Evolutionary conservation across 2,797 vertebrate genomes (phyloP), one percentile per base, ranked within the genome.

Genomic region (Syngnathus rostellatus): DNA sequence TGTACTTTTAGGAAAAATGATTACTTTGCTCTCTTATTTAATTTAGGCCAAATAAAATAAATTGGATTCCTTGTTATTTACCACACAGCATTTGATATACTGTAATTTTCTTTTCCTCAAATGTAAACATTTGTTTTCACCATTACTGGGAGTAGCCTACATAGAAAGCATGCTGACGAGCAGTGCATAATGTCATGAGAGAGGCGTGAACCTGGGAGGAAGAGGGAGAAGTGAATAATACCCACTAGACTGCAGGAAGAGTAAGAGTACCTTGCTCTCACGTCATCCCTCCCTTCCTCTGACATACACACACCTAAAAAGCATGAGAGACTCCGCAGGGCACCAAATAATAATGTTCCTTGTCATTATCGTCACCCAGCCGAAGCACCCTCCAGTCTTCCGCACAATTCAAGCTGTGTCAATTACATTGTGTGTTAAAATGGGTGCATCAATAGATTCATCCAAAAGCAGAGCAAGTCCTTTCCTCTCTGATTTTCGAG

Each of bases 371-470:
- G 73, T 85, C 69, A 51, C 76, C 80, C 63, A 72, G 80, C 76
- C 82, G 69, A 82, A 79, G 70, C 43, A 63, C 77, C 72, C 76
- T 77, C 61, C 74, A 66, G 68, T 80, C 82, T 82, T 73, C 81
- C 69, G 77, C 81, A 73, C 81, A 82, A 84, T 87, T 82, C 80
- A 77, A 79, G 77, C 76, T 79, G 76, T 84, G 86, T 87, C 83
- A 83, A 81, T 89, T 89, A 84, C 84, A 85, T 79, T 77, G 76
- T 65, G 75, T 70, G 39, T 75, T 79, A 83, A 83, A 90, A 85
- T 78, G 79, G 86, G 81, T 83, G 83, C 87, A 87, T 88, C 81
- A 81, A 87, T 85, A 86, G 81, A 83, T 76, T 77, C 74, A 74
- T 81, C 85, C 88, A 87, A 87, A 89, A 88, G 79, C 78, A 64